phyloP scores from a whole-genome alignment of 2,113 vertebrate genomes.

The Grus americana region DNA sequence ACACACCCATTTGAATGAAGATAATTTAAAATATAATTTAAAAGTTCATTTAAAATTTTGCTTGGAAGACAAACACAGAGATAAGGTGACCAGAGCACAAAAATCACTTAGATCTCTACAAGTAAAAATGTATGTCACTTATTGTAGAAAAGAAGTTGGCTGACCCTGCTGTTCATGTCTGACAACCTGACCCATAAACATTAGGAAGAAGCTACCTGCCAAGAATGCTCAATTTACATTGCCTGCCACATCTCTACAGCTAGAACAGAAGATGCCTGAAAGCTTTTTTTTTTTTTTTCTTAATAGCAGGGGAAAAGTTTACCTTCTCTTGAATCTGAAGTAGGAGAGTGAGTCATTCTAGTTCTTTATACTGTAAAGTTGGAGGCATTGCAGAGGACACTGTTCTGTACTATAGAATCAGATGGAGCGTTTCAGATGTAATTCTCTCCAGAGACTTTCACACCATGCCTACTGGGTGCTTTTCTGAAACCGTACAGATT shows the following conservation, averaged over 20 bases:
- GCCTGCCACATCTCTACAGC: not conserved
- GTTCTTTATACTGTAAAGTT: not conserved
- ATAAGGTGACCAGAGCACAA: not conserved
- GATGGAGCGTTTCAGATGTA: not conserved
- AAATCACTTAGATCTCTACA: not conserved
- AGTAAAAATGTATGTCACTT: not conserved
- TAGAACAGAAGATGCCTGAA: not conserved
- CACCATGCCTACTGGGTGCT: rapidly evolving
- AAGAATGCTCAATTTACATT: constrained; percentile 25
- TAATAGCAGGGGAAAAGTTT: not conserved
- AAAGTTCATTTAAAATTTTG: not conserved
- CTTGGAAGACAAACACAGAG: not conserved
- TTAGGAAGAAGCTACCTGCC: constrained; percentile 6
- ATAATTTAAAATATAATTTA: not conserved
- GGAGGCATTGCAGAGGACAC: not conserved
- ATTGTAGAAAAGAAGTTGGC: not conserved
- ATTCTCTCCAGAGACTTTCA: not conserved
- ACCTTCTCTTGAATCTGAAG: not conserved
- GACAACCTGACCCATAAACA: constrained; percentile 36
- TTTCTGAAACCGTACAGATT: not conserved
- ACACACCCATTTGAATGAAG: not conserved
- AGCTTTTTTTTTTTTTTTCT: not conserved
- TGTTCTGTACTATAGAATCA: constrained; percentile 15
- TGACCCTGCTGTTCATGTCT: constrained; percentile 14
- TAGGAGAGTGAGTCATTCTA: constrained; percentile 23